Base-by-base conservation (phyloP, 1,140 invertebrate species). In the Aphidius gifuensis region DNA sequence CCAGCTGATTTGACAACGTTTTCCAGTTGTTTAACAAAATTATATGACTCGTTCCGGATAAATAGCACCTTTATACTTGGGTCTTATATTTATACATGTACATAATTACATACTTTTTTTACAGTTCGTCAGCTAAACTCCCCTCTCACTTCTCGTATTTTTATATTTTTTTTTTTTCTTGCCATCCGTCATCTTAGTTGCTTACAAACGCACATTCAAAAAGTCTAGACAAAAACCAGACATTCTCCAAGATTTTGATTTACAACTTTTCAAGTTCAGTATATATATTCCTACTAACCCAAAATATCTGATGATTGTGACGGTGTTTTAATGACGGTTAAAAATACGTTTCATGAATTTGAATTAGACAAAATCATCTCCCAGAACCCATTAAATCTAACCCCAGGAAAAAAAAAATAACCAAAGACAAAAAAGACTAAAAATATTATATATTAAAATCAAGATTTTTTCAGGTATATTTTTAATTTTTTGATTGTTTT, bases 261-360 rank as follows among this genome's bases (percentile, higher is more conserved):
- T 79, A 79, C 77, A 79, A 71, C 77, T 76, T 68, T 66, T 69
- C 67, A 54, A 32, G 2, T 32, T 32, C 23, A 32, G 23, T 32
- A 32, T 32, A 16, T 16, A 16, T 16, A 16, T 32, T 4, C 23
- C 4, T 32, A 32, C 4, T 32, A 32, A 32, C 23, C 23, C 23
- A 32, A 32, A 32, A 32, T 32, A 32, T 58, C 62, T 56, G 56
- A 40, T 77, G 73, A 78, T 79, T 75, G 74, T 74, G 75, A 72
- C 76, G 74, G 56, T 40, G 23, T 56, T 76, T 75, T 79, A 79
- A 79, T 79, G 67, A 73, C 70, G 74, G 76, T 61, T 76, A 79
- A 79, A 78, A 69, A 71, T 69, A 61, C 66, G 69, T 69, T 79
- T 79, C 76, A 78, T 79, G 76, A 79, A 79, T 79, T 78, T 78